phyloP scores from a whole-genome alignment of 2,113 vertebrate genomes.

The Uria lomvia region DNA sequence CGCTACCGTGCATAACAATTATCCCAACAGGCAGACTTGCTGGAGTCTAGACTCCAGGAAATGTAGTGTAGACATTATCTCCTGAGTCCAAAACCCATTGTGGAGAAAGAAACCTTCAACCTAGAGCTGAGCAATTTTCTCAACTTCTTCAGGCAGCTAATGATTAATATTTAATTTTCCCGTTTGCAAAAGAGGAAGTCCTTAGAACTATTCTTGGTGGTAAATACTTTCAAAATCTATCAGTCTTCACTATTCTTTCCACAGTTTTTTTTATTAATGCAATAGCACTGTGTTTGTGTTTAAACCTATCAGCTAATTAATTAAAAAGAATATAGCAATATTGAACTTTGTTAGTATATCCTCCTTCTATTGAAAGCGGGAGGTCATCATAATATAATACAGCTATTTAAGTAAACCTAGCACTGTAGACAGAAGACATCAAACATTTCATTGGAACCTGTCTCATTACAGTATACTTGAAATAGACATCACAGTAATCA shows the following conservation, averaged over 20 bases:
- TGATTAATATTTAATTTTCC: neutral
- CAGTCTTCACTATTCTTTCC: neutral
- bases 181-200: neutral
- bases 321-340: neutral
- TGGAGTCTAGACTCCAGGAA: neutral
- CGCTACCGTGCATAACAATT: neutral
- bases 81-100: neutral
- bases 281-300: neutral
- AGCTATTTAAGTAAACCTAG: neutral
- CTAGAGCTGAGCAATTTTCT: neutral
- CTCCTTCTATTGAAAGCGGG: neutral
- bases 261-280: neutral
- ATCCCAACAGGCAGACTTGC: neutral
- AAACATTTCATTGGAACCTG: neutral
- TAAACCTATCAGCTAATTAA: neutral
- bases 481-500: neutral
- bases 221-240: neutral
- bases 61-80: neutral
- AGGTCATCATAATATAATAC: neutral
- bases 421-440: neutral
- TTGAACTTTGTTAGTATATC: neutral
- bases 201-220: neutral
- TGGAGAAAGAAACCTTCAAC: neutral
- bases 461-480: neutral
- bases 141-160: neutral